These are phyloP conservation scores for Diaphora mendica DNA, from an alignment of 2,888 invertebrate species.

Conservation along the genomic window DNA sequence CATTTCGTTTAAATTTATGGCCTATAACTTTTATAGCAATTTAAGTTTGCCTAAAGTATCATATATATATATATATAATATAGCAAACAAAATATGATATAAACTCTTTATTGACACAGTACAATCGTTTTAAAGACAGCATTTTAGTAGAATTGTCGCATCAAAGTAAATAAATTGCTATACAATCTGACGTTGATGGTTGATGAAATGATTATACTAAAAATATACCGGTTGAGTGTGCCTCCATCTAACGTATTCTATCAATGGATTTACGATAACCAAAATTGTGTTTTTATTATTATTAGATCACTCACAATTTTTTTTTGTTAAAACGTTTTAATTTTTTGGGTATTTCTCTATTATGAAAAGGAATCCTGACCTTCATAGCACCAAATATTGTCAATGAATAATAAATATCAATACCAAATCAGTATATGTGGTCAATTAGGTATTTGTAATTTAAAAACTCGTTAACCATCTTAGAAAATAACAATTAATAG, in stretches of 20 bases:
- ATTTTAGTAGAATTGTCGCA: conserved; percentile 15
- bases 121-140: conserved; percentile 27
- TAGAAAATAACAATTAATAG: background rate
- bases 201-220: conserved; percentile 11
- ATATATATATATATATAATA: conserved; percentile 16
- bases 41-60: conserved; percentile 28
- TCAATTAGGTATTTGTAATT: background rate
- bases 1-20: conserved; percentile 33
- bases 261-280: background rate
- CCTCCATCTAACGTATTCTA: background rate
- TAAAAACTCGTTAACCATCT: background rate
- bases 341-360: background rate
- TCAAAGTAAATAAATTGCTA: conserved; percentile 16
- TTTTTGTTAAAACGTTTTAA: too few relatives aligned
- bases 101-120: conserved; percentile 27
- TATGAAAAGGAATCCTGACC: background rate
- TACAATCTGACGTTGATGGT: conserved; percentile 20
- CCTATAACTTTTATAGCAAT: conserved; percentile 37
- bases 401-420: background rate
- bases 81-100: conserved; percentile 21
- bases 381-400: background rate
- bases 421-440: background rate
- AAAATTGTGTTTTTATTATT: background rate
- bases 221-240: conserved; percentile 6
- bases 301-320: background rate